Base-by-base conservation (phyloP, 2,888 invertebrate genomes). In the Melieria picta region DNA sequence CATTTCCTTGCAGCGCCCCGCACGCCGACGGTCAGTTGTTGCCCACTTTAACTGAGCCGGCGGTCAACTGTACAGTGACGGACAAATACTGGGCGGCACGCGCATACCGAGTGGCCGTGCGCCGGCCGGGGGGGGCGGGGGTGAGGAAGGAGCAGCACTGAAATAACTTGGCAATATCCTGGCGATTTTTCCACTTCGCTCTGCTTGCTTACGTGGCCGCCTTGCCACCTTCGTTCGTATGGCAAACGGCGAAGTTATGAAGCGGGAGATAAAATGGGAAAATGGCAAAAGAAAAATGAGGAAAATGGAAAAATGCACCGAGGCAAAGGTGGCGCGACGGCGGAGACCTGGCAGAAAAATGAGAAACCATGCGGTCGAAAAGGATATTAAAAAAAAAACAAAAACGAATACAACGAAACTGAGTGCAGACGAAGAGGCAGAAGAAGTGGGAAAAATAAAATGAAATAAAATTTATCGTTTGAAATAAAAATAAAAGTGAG, bases 161-260 rank as follows among this genome's bases (percentile, higher is more conserved):
- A 30, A 30, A 30, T 30, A 30, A 30, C 30, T 30, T 30, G 30
- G 30, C 30, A 30, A 30, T 30, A 30, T 30, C 30, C 47, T 52
- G 4, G 6, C 11, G 11, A 11, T 11, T 58, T 42, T 30, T 58
- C 9, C 9, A 46, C 16, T 57, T 45, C 9, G 58, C 42, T 46
- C 3, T 11, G n/a, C 42, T 50, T 67, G 67, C 60, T 61, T 61
- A 67, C 30, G 30, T 30, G 30, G 30, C 30, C 30, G n/a, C 43
- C 47, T 46, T 45, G 7, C 46, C 58, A 16, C 11, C 65, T 50
- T 30, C 43, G 46, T 56, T 30, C 30, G 30, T 30, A 30, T 30
- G 30, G 74, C 70, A 73, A 71, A 69, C 75, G 69, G 77, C 74
- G 74, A 75, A 81, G 81, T 81, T 81, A 81, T 81, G 81, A 81